These are phyloP conservation scores for Trichoplusia ni DNA, from an alignment of 1,140 invertebrate genomes.

Conservation along the genomic window DNA sequence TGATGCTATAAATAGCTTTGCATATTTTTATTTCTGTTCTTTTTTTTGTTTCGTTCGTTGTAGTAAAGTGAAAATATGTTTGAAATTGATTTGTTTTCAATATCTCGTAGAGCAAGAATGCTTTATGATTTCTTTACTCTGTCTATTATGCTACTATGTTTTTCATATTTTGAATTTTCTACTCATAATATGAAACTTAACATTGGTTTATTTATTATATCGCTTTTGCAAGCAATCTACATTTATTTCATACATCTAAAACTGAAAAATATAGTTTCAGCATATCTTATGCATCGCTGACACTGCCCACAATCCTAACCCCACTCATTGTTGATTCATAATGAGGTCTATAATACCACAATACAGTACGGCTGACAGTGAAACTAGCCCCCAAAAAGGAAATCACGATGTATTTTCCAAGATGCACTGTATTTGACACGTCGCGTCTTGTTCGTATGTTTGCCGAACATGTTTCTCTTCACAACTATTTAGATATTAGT, in stretches of 20 bases:
- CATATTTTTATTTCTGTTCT: too few species aligned
- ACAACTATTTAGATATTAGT: slow-evolving; percentile 6
- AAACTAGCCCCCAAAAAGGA: slow-evolving; percentile 50
- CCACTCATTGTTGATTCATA: slow-evolving; percentile 37
- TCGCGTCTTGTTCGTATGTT: slow-evolving; percentile 1
- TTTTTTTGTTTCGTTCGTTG: too few species aligned
- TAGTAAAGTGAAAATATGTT: too few species aligned
- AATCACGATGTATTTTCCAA: slow-evolving; percentile 50
- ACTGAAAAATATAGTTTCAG: neutral
- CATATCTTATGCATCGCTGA: slow-evolving; percentile 9
- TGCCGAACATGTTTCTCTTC: neutral
- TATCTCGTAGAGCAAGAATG: too few species aligned
- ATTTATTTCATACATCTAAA: too few species aligned
- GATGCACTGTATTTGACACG: slow-evolving; percentile 36
- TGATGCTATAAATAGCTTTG: neutral
- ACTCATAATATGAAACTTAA: too few species aligned
- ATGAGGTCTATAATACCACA: slow-evolving; percentile 30
- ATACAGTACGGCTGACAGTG: slow-evolving; percentile 19
- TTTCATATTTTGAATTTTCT: too few species aligned
- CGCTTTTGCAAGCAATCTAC: too few species aligned
- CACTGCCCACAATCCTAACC: neutral
- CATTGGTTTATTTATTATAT: too few species aligned
- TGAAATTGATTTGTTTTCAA: too few species aligned
- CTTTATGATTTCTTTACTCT: too few species aligned
- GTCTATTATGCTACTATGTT: too few species aligned